Evolutionary conservation across 2,797 vertebrate species (phyloP), one percentile per base, ranked within the genome.

Genomic region (Semaprochilodus insignis): DNA sequence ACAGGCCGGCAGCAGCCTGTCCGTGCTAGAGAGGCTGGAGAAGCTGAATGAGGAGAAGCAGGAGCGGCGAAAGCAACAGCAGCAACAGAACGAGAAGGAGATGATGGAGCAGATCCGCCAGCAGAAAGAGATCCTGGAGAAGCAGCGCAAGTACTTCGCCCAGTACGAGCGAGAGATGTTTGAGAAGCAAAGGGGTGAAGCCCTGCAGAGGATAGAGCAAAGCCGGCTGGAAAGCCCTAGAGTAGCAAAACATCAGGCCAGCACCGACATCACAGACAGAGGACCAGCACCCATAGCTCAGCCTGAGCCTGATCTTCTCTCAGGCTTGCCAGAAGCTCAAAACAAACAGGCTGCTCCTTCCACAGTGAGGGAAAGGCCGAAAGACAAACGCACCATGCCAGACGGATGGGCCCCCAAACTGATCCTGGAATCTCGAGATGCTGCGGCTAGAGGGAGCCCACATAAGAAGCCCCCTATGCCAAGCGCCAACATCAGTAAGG

Each of bases 1-100:
- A 2, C 83, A 83, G 44, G 25, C 31, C 48, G 87, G 91, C 82
- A 19, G 75, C 60, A 81, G 27, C 54, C 48, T 57, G 70, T 76
- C 65, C 0, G 34, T 94, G 78, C 88, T 96, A 21, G 91, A 95
- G 85, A 95, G 90, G 77, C 94, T 99, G 81, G 96, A 97, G 89
- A 96, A 95, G 59, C 93, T 99, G 73, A 89, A 89, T 1, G 96
- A 95, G 85, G 95, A 97, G 88, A 97, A 96, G 75, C 96, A 97
- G 88, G 96, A 96, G 86, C 92, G 97, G 7, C 96, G 95, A 88
- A 97, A 97, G 27, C 96, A 95, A 62, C 95, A 95, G 86, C 95
- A 96, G 87, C 95, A 98, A 36, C 86, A 82, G 62, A 72, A 79
- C 6, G 94, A 97, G 91, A 94, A 86, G 86, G 95, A 99, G 85